Percentiles rank a stretch among this genome's conserved stretches.
phyloP scores from a whole-genome alignment of 2,797 vertebrate species.

The Phyllotis vaccarum region DNA sequence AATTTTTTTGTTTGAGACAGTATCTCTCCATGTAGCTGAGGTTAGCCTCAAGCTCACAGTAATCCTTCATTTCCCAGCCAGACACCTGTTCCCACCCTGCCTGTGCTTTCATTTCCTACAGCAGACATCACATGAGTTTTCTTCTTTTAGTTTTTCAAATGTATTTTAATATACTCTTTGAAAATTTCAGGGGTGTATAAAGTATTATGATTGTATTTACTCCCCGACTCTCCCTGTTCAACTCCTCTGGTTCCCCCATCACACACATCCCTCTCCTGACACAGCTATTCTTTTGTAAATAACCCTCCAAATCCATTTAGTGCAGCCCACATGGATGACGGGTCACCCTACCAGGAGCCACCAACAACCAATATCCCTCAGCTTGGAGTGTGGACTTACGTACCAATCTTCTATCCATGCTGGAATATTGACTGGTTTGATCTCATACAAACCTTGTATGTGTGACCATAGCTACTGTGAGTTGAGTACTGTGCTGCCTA shows the following conservation, averaged over 20 bases:
- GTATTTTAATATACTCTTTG: neutral
- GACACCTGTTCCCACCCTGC: no score
- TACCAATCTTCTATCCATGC: no score
- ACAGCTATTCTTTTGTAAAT: neutral
- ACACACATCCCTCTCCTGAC: neutral
- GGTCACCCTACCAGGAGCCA: neutral
- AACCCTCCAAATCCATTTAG: neutral
- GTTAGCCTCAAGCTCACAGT: neutral
- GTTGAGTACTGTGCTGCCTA: no score
- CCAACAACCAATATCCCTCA: neutral
- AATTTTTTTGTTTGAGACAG: neutral
- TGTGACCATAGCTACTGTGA: no score
- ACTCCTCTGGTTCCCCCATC: neutral
- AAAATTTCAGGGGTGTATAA: neutral
- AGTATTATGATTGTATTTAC: no score
- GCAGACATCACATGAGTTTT: neutral
- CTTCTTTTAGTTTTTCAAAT: neutral
- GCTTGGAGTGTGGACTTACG: neutral
- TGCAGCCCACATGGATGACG: neutral
- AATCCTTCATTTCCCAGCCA: neutral
- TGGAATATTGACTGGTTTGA: no score
- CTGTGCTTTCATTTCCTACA: constrained; percentile 3
- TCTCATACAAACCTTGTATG: no score
- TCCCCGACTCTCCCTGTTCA: neutral
- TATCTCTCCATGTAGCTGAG: neutral